phyloP scores from a whole-genome alignment of 2,797 vertebrate species.

The Poecilia velifera region DNA sequence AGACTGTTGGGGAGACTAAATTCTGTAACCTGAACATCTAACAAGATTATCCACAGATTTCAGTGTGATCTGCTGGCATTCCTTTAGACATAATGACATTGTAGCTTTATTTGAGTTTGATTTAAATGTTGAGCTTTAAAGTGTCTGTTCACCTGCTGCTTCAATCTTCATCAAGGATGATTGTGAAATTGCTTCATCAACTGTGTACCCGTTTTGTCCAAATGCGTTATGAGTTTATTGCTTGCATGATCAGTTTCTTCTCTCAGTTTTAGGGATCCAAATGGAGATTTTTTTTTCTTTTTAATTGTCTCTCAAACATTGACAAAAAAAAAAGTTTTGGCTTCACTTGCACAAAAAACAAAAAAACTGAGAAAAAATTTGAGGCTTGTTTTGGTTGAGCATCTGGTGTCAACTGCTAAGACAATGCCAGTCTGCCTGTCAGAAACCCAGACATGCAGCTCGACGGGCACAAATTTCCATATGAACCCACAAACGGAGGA shows the following conservation, averaged over 20 bases:
- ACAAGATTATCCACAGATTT: slow-evolving; percentile 46
- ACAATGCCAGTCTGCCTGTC: slow-evolving; percentile 22
- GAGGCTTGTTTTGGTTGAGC: slow-evolving; percentile 15
- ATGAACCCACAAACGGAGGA: slow-evolving; percentile 29
- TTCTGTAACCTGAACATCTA: slow-evolving; percentile 44
- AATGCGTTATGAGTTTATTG: slow-evolving; percentile 24
- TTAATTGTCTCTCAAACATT: slow-evolving; percentile 15
- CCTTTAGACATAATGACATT: slow-evolving; percentile 19
- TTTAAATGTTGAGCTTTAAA: slow-evolving; percentile 24
- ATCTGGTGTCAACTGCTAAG: slow-evolving; percentile 11
- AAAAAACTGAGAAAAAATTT: background rate
- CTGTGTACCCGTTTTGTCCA: slow-evolving; percentile 5
- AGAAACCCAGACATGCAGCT: slow-evolving; percentile 23
- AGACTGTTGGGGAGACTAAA: slow-evolving; percentile 45
- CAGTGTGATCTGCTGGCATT: slow-evolving; percentile 19
- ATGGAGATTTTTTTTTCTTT: slow-evolving; percentile 8
- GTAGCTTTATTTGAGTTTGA: slow-evolving; percentile 35
- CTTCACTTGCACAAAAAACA: background rate
- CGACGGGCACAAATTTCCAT: slow-evolving; percentile 44
- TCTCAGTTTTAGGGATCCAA: slow-evolving; percentile 1
- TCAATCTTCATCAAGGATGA: slow-evolving; percentile 20
- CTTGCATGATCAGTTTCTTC: slow-evolving; percentile 10
- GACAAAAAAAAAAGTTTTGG: background rate
- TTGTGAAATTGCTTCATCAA: slow-evolving; percentile 8
- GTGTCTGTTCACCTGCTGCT: slow-evolving; percentile 40